These are phyloP conservation scores for Coptodon bakossiorum DNA, from an alignment of 2,113 vertebrate genomes.

Conservation along the genomic window DNA sequence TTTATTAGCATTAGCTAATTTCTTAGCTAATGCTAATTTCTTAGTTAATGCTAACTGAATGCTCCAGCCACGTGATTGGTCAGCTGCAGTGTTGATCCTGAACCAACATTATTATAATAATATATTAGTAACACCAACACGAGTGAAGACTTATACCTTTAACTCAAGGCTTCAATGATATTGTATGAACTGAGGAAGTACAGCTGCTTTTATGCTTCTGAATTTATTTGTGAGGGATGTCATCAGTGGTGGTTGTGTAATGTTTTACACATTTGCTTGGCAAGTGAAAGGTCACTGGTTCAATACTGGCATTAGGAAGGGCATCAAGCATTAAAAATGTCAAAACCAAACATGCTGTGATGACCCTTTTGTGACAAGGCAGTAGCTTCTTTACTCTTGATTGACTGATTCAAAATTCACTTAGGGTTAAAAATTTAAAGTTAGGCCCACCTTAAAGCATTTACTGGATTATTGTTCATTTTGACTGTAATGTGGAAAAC, in stretches of 20 bases:
- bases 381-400: neutral
- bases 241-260: neutral
- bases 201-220: neutral
- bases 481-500: neutral
- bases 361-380: neutral
- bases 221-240: neutral
- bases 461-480: neutral
- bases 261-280: neutral
- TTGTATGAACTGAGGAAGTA: neutral
- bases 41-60: neutral
- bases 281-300: neutral
- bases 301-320: neutral
- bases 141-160: neutral
- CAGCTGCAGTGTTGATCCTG: neutral
- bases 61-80: neutral
- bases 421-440: neutral
- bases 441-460: neutral
- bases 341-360: neutral
- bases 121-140: neutral
- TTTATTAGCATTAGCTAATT: neutral
- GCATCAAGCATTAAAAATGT: neutral
- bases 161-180: neutral
- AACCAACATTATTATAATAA: neutral
- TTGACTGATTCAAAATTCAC: neutral
- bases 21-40: neutral